These are phyloP conservation scores for Trypoxylon attenuatum DNA, from an alignment of 2,888 invertebrate species.

Conservation along the genomic window DNA sequence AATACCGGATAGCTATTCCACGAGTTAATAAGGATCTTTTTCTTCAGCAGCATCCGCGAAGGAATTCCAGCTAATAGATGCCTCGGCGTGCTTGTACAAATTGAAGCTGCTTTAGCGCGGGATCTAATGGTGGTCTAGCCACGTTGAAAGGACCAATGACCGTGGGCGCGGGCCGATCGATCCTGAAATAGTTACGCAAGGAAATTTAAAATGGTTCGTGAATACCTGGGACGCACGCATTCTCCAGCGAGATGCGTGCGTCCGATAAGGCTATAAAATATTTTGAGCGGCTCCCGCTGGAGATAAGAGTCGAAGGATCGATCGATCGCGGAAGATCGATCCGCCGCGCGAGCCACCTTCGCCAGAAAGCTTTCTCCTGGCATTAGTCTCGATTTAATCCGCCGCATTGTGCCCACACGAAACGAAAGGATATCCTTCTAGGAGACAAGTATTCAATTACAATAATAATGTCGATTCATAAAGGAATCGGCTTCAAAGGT, in stretches of 20 bases:
- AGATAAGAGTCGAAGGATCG: neutral
- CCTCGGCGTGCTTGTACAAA: slow-evolving; percentile 28
- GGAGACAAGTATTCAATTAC: slow-evolving; percentile 67
- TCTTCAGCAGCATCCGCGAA: neutral
- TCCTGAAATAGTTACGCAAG: neutral
- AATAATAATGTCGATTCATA: slow-evolving; percentile 64
- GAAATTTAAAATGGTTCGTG: neutral
- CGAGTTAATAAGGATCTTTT: neutral
- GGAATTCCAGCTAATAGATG: slow-evolving; percentile 21
- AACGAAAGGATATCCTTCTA: slow-evolving; percentile 51
- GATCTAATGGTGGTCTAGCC: slow-evolving; percentile 4
- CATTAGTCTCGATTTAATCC: slow-evolving; percentile 45
- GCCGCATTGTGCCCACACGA: slow-evolving; percentile 32
- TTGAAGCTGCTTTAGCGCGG: neutral
- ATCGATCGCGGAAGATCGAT: neutral
- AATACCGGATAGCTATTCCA: neutral
- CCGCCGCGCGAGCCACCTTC: neutral
- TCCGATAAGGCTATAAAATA: neutral
- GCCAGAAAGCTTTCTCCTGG: slow-evolving; percentile 16
- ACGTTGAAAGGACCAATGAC: slow-evolving; percentile 2
- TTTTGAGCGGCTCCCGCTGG: neutral
- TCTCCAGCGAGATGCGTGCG: neutral
- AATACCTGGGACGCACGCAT: neutral
- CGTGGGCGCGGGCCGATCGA: no score
- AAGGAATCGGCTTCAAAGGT: slow-evolving; percentile 63